Conservation (phyloP, 2,888 invertebrate genomes). For the Opisthograptis luteolata region DNA sequence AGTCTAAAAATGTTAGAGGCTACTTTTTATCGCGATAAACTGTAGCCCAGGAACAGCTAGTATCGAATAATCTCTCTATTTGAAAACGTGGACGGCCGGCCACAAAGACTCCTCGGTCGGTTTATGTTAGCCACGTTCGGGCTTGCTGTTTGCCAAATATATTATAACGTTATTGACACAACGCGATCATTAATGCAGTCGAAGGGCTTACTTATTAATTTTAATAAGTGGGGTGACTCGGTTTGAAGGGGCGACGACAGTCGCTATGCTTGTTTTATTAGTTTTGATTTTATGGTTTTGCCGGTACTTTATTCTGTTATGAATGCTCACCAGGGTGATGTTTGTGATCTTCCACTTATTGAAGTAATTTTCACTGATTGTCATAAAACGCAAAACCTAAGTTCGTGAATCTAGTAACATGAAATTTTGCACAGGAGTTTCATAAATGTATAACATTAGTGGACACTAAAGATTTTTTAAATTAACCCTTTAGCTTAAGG, state of each 20-base stretch:
- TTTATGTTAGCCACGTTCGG: conserved; percentile 49
- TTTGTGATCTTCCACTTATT: too few species aligned
- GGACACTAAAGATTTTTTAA: too few species aligned
- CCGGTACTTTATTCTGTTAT: conserved; percentile 33
- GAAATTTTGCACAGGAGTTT: too few species aligned
- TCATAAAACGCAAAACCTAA: too few species aligned
- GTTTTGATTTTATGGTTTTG: conserved; percentile 77
- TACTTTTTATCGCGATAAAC: too few species aligned
- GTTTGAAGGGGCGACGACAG: conserved; percentile 69
- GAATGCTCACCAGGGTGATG: conserved; percentile 12
- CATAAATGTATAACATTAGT: too few species aligned
- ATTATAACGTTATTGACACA: conserved; percentile 81
- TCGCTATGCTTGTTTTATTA: conserved; percentile 70
- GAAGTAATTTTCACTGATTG: too few species aligned
- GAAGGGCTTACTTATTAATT: conserved; percentile 82
- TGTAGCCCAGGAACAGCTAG: too few species aligned
- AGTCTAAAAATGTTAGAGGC: too few species aligned
- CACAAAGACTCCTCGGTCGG: conserved; percentile 36
- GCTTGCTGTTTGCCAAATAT: conserved; percentile 78
- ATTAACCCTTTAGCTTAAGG: too few species aligned
- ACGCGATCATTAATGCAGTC: conserved; percentile 80
- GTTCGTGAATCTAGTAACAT: too few species aligned
- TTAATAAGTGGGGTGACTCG: conserved; percentile 80
- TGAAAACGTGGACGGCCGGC: conserved; percentile 18
- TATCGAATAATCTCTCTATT: too few species aligned